Conservation (phyloP, 2,797 vertebrate genomes). For the Lophius americanus region DNA sequence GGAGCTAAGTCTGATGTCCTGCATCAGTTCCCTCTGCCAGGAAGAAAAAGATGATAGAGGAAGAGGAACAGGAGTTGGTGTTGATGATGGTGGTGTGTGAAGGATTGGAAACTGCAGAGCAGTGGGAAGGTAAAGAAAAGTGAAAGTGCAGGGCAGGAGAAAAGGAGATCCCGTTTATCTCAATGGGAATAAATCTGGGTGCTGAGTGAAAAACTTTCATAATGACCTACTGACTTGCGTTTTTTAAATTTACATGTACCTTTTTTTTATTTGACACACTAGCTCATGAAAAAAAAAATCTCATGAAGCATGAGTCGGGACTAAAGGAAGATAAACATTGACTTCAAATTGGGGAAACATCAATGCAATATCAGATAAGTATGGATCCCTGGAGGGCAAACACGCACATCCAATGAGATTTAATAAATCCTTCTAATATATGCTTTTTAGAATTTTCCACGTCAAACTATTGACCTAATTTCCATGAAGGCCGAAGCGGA, state of each 20-base stretch:
- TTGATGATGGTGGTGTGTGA: slow-evolving; percentile 6
- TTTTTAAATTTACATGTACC: neutral
- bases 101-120: slow-evolving; percentile 15
- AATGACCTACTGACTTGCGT: slow-evolving; percentile 1
- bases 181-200: slow-evolving; percentile 16
- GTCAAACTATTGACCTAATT: too few species aligned
- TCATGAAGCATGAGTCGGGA: neutral
- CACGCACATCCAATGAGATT: neutral
- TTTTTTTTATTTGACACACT: too few species aligned
- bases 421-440: too few species aligned
- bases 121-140: slow-evolving; percentile 30
- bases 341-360: neutral
- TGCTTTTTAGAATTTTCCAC: too few species aligned
- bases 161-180: slow-evolving; percentile 2
- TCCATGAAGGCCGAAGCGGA: too few species aligned
- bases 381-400: neutral
- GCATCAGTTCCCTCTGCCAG: slow-evolving; percentile 48
- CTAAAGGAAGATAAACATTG: neutral
- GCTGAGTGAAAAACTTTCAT: neutral
- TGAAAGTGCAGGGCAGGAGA: slow-evolving; percentile 22
- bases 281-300: too few species aligned
- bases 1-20: slow-evolving; percentile 62
- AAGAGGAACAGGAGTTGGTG: slow-evolving; percentile 15
- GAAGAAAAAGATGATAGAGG: slow-evolving; percentile 48
- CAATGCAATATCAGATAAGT: neutral